A percentile compares a stretch with the other conserved stretches of the same genome.
Evolutionary conservation across 2,888 invertebrate species (phyloP).

Genomic region (Rhabditophanes sp.): DNA sequence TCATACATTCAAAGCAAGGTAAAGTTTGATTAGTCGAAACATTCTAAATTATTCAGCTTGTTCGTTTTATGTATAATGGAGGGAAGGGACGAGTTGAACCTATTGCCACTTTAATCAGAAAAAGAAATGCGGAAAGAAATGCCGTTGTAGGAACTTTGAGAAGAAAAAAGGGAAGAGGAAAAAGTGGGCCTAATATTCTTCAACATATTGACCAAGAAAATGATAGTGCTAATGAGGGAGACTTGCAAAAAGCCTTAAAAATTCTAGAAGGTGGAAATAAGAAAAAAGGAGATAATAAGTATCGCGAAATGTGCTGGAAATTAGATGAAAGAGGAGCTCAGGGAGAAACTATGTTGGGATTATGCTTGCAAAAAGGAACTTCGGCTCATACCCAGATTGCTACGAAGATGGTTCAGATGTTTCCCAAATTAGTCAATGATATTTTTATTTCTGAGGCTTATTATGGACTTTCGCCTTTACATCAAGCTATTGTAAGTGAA

Average conservation of each 20-base stretch:
- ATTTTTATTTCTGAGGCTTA: slow-evolving; percentile 90
- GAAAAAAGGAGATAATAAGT: slow-evolving; percentile 50
- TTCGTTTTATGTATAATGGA: slow-evolving; percentile 78
- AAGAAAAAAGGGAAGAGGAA: slow-evolving; percentile 35
- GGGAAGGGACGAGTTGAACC: slow-evolving; percentile 77
- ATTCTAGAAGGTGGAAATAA: slow-evolving; percentile 35
- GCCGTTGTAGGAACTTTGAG: slow-evolving; percentile 22
- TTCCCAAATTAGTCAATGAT: slow-evolving; percentile 86
- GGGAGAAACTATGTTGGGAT: slow-evolving; percentile 80
- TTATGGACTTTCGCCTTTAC: slow-evolving; percentile 64
- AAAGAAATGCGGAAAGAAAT: slow-evolving; percentile 65
- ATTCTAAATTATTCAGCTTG: too few relatives aligned
- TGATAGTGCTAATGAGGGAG: slow-evolving; percentile 13
- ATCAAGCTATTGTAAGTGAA: slow-evolving; percentile 94
- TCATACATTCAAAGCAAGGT: too few relatives aligned
- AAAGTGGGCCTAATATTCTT: slow-evolving; percentile 41
- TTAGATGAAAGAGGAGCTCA: slow-evolving; percentile 52
- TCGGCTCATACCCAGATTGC: slow-evolving; percentile 80
- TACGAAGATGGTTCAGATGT: slow-evolving; percentile 71
- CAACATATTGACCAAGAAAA: slow-evolving; percentile 20
- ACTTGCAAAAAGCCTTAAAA: slow-evolving; percentile 41
- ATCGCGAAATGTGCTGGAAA: slow-evolving; percentile 47
- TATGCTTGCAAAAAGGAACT: slow-evolving; percentile 77
- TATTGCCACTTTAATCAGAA: slow-evolving; percentile 67
- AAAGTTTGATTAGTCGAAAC: too few relatives aligned